Conservation (phyloP, 2,888 invertebrate species). For the Allolobophora icterica region DNA sequence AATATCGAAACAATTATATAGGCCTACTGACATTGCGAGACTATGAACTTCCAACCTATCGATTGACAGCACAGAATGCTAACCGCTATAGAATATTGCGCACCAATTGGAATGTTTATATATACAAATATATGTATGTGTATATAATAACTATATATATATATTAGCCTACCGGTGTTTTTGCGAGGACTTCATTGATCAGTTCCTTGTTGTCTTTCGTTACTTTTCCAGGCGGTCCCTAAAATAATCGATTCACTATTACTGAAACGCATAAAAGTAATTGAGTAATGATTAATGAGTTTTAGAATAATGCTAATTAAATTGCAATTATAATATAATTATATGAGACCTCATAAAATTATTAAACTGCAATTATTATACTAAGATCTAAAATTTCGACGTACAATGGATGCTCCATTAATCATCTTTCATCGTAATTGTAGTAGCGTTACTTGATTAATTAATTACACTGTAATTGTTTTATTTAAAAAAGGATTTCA, state of each 20-base stretch:
- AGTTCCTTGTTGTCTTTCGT: not conserved
- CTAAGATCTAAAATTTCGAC: not conserved
- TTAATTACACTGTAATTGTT: not conserved
- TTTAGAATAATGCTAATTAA: not conserved
- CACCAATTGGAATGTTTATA: too few relatives aligned
- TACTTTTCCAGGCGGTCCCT: conserved; percentile 17
- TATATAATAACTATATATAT: too few relatives aligned
- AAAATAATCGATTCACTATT: not conserved
- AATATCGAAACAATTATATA: too few relatives aligned
- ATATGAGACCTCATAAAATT: too few relatives aligned
- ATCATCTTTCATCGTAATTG: not conserved
- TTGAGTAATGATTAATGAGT: not conserved
- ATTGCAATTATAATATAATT: not conserved
- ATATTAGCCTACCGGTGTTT: not conserved
- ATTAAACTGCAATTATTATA: too few relatives aligned
- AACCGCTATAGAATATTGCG: too few relatives aligned
- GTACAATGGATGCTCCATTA: not conserved
- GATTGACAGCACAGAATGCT: too few relatives aligned
- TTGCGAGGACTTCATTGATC: conserved; percentile 12
- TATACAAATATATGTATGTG: too few relatives aligned
- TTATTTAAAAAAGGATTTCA: too few relatives aligned
- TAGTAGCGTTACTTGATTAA: not conserved
- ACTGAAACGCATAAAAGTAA: not conserved
- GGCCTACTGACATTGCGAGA: too few relatives aligned
- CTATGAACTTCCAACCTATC: too few relatives aligned